phyloP scores from a whole-genome alignment of 2,888 invertebrate genomes.

The Caenorhabditis imperialis region DNA sequence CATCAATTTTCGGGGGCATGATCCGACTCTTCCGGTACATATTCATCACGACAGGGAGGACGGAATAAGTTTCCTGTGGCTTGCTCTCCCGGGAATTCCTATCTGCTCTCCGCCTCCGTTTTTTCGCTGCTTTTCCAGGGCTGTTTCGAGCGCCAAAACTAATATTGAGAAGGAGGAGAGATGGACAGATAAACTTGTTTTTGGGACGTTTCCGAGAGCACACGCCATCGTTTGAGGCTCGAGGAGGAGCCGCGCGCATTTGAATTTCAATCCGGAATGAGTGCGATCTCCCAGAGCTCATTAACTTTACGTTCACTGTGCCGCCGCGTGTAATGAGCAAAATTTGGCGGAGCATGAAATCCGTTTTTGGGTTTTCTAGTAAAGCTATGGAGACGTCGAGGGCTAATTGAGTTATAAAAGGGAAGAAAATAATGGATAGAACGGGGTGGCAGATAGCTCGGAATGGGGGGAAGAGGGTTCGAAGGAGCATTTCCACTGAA shows the following conservation, averaged over 20 bases:
- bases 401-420: slow-evolving; percentile 25
- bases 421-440: slow-evolving; percentile 2
- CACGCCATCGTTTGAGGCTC: slow-evolving; percentile 29
- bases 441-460: not conserved
- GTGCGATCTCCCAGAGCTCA: not conserved
- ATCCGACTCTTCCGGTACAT: slow-evolving; percentile 34
- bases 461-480: not conserved
- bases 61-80: slow-evolving; percentile 37
- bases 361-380: slow-evolving; percentile 27
- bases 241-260: slow-evolving; percentile 3
- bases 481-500: not conserved
- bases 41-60: slow-evolving; percentile 33
- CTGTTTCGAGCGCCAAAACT: slow-evolving; percentile 51
- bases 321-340: slow-evolving; percentile 23
- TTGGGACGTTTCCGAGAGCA: slow-evolving; percentile 47
- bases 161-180: slow-evolving; percentile 48
- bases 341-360: slow-evolving; percentile 39
- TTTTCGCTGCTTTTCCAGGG: too few relatives aligned
- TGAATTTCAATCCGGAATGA: slow-evolving; percentile 41
- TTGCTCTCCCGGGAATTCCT: not conserved
- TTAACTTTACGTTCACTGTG: slow-evolving; percentile 25
- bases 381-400: slow-evolving; percentile 11
- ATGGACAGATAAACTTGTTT: slow-evolving; percentile 56
- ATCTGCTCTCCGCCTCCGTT: too few relatives aligned
- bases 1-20: too few relatives aligned